Evolutionary conservation across 2,797 vertebrate species (phyloP), one percentile per base, ranked within the genome.

Genomic region (Garrulus glandarius): DNA sequence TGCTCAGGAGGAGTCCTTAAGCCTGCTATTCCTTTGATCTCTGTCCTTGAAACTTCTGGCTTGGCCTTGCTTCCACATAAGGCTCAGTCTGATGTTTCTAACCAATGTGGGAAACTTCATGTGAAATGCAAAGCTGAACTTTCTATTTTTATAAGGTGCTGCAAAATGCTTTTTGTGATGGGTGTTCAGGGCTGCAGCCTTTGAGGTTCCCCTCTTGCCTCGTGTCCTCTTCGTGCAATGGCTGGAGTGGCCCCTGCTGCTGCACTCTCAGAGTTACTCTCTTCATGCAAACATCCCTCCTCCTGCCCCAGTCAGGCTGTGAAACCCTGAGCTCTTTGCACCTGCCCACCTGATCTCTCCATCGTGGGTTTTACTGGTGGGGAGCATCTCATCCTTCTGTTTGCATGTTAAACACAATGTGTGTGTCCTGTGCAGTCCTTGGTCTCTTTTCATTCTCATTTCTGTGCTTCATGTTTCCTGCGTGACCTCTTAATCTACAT

Each of bases 311-410:
- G 53, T 29, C 49, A 46, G 53, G 79, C 50, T 34, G n/a, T 57
- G 39, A 60, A 61, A 61, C 53, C 43, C 47, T 23, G 61, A 75
- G 29, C 30, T 64, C 36, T 43, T 43, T 11, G 5, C 83, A n/a
- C 55, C 49, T 53, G 27, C 44, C 27, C 34, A 4, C 17, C 47
- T 72, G 41, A 15, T n/a, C 59, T 56, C 16, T 47, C 43, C 18
- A 1, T n/a, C 0, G 0, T 12, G 32, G n/a, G 6, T 68, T 89
- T 69, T 59, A 7, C 12, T 39, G 4, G 6, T 37, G 32, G 34
- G 30, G 60, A 77, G 29, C 32, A 26, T 34, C 30, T 37, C 6
- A 15, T 50, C 60, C 55, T 60, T 57, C 49, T 79, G 15, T 64
- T 80, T 30, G 18, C n/a, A 27, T 7, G 29, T 52, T 75, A 37